These are phyloP conservation scores for Trachelus troglodyta DNA, from an alignment of 2,888 invertebrate species.

Conservation along the genomic window DNA sequence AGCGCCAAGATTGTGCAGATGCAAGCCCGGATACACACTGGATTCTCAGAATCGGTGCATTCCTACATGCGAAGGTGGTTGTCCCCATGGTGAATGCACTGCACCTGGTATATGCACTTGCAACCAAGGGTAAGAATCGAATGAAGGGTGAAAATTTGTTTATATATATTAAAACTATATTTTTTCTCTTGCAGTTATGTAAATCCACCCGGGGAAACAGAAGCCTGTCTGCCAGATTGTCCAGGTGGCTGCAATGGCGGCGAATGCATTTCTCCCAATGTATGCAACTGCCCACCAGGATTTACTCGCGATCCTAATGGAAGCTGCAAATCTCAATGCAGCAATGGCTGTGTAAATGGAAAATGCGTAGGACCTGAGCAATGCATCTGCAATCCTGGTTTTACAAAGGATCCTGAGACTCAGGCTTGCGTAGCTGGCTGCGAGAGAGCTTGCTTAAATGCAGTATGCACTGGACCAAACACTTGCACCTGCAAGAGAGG, in stretches of 20 bases:
- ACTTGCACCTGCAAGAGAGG: slow-evolving; percentile 61
- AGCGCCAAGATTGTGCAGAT: slow-evolving; percentile 53
- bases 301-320: slow-evolving; percentile 56
- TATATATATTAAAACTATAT: slow-evolving; percentile 5
- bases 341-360: slow-evolving; percentile 66
- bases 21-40: slow-evolving; percentile 49
- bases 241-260: slow-evolving; percentile 42
- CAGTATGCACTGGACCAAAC: slow-evolving; percentile 67
- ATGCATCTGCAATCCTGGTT: slow-evolving; percentile 70
- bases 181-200: slow-evolving; percentile 41
- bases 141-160: not conserved
- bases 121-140: slow-evolving; percentile 45
- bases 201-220: slow-evolving; percentile 49
- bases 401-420: slow-evolving; percentile 57
- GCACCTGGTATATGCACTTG: slow-evolving; percentile 57
- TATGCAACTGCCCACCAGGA: slow-evolving; percentile 51
- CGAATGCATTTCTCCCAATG: slow-evolving; percentile 45
- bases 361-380: slow-evolving; percentile 68
- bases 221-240: slow-evolving; percentile 50
- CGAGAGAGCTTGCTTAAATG: slow-evolving; percentile 65
- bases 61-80: slow-evolving; percentile 58
- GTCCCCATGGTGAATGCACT: slow-evolving; percentile 56
- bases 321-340: slow-evolving; percentile 61
- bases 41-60: slow-evolving; percentile 53
- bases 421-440: slow-evolving; percentile 57